Conservation (phyloP, 1,140 invertebrate genomes). For the Spodoptera litura region DNA sequence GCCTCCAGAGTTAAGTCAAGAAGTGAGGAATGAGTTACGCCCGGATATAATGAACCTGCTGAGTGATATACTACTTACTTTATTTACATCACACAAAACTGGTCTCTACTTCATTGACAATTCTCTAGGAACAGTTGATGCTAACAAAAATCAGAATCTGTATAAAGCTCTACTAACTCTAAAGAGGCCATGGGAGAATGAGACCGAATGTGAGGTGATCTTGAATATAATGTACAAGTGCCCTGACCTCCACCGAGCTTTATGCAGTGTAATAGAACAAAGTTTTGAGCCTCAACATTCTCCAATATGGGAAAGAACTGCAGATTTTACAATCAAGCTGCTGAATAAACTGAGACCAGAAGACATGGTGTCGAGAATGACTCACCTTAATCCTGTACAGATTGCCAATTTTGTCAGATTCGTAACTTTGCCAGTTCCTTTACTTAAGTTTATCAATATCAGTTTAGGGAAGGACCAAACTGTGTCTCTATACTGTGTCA, state of each 20-base stretch:
- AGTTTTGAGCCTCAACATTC: conserved; percentile 87
- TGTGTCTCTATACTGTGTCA: conserved; percentile 82
- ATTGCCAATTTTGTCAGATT: conserved; percentile 84
- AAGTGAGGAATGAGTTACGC: conserved; percentile 82
- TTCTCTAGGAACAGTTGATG: conserved; percentile 86
- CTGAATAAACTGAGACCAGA: conserved; percentile 80
- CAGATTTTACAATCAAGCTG: conserved; percentile 86
- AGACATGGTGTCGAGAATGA: conserved; percentile 72
- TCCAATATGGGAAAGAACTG: conserved; percentile 86
- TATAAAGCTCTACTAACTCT: conserved; percentile 88
- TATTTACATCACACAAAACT: conserved; percentile 90
- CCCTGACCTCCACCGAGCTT: conserved; percentile 90
- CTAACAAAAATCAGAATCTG: conserved; percentile 88
- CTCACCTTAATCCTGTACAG: conserved; percentile 74
- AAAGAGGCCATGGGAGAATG: conserved; percentile 89
- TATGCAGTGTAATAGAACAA: conserved; percentile 87
- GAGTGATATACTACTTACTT: conserved; percentile 88
- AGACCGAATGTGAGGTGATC: conserved; percentile 88
- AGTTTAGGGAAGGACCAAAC: conserved; percentile 77
- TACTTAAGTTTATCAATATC: conserved; percentile 81
- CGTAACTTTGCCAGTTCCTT: conserved; percentile 82
- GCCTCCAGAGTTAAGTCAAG: conserved; percentile 80
- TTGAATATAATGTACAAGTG: conserved; percentile 89
- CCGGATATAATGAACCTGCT: conserved; percentile 87
- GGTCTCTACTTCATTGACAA: conserved; percentile 90